These are phyloP conservation scores for Dryocosmus kuriphilus DNA, from an alignment of 2,888 invertebrate genomes.

Conservation along the genomic window DNA sequence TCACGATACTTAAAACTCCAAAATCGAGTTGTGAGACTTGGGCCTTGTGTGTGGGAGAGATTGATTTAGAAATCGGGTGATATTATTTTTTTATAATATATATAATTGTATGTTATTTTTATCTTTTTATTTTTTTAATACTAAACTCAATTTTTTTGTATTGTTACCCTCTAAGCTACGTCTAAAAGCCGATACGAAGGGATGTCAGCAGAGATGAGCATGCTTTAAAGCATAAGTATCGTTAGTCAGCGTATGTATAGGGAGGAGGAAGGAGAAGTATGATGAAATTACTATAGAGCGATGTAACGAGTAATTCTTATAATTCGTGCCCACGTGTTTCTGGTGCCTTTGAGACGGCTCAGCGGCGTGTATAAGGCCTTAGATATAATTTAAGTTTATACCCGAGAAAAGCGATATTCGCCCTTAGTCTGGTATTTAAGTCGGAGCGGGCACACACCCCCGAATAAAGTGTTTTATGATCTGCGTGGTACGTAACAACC, in stretches of 20 bases:
- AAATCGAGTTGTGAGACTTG: too few species aligned
- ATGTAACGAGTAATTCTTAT: too few species aligned
- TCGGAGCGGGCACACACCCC: conserved; percentile 70
- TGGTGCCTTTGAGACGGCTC: conserved; percentile 71
- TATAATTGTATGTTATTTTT: too few species aligned
- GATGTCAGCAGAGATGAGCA: not conserved
- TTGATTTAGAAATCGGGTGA: too few species aligned
- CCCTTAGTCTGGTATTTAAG: conserved; percentile 60
- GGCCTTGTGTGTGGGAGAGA: too few species aligned
- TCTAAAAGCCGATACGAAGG: not conserved
- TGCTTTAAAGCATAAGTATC: conserved; percentile 43
- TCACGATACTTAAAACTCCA: too few species aligned
- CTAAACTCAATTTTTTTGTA: conserved; percentile 17
- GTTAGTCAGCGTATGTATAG: conserved; percentile 64
- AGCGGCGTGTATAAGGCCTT: too few species aligned
- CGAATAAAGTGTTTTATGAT: conserved; percentile 64
- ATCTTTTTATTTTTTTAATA: too few species aligned
- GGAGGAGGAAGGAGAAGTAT: too few species aligned
- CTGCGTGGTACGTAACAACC: conserved; percentile 71
- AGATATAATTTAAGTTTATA: conserved; percentile 28
- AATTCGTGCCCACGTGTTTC: conserved; percentile 71
- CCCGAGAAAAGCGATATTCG: conserved; percentile 40
- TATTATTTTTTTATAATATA: too few species aligned
- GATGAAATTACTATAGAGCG: too few species aligned
- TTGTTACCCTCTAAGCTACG: conserved; percentile 3